A percentile compares a stretch with the other conserved stretches of the same genome.
Evolutionary conservation across 1,140 invertebrate genomes (phyloP).

Genomic region (Bombus affinis): DNA sequence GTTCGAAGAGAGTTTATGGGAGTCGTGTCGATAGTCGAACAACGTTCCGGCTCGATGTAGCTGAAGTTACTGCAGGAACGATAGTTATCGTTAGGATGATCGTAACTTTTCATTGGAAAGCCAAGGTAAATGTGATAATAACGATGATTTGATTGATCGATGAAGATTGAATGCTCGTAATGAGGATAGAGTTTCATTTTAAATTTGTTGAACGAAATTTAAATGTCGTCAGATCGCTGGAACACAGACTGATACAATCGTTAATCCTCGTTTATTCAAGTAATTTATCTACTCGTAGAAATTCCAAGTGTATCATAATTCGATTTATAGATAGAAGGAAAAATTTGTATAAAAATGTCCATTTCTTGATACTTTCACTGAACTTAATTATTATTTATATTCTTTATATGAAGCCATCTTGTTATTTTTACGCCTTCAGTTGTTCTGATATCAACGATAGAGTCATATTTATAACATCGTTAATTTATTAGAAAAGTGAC

Average conservation of each 20-base stretch:
- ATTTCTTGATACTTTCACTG: background rate
- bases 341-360: background rate
- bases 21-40: background rate
- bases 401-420: too few relatives aligned
- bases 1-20: background rate
- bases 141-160: background rate
- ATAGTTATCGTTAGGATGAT: background rate
- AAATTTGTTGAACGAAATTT: background rate
- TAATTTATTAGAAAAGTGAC: background rate
- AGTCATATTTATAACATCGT: background rate
- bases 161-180: background rate
- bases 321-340: background rate
- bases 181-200: background rate
- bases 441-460: background rate
- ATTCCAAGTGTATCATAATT: too few relatives aligned
- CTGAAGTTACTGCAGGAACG: background rate
- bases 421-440: background rate
- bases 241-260: background rate
- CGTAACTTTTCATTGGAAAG: constrained; percentile 3
- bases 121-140: background rate
- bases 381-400: too few relatives aligned
- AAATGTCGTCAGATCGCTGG: background rate
- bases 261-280: background rate
- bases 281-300: too few relatives aligned
- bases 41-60: background rate